Conservation (phyloP, 2,113 vertebrate genomes). For the Anhinga rufa region DNA sequence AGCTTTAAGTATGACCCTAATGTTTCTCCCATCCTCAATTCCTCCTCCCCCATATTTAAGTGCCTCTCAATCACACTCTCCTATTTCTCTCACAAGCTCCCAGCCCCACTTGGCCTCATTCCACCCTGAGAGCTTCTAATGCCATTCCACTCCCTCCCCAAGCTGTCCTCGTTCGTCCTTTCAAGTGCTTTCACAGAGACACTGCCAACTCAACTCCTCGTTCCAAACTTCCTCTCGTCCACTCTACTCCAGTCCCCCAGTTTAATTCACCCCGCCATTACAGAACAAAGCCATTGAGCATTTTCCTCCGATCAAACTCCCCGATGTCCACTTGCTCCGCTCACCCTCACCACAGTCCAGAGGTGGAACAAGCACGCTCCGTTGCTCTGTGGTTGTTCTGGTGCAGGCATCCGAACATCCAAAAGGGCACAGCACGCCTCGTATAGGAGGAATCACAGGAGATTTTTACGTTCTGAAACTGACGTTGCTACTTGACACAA, state of each 20-base stretch:
- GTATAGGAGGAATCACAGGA: neutral
- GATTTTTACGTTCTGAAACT: neutral
- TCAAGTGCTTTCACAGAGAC: neutral
- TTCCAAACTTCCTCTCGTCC: neutral
- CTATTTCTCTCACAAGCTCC: neutral
- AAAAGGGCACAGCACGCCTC: neutral
- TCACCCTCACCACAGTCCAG: neutral
- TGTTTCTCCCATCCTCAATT: neutral
- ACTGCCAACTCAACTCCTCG: neutral
- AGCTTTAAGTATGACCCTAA: neutral
- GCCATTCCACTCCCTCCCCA: neutral
- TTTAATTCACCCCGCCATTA: neutral
- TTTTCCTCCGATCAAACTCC: neutral
- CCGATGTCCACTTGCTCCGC: accelerated
- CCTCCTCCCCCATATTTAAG: neutral
- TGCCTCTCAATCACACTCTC: neutral
- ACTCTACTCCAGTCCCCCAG: neutral
- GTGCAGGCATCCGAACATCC: accelerated
- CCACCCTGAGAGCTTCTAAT: neutral
- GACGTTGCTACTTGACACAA: neutral
- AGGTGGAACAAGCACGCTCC: accelerated
- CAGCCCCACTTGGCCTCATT: neutral
- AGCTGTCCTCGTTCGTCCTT: neutral
- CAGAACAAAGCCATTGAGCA: accelerated
- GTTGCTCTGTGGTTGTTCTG: neutral